Base-by-base conservation (phyloP, 1,140 invertebrate genomes). In the Papilio aristodemus region DNA sequence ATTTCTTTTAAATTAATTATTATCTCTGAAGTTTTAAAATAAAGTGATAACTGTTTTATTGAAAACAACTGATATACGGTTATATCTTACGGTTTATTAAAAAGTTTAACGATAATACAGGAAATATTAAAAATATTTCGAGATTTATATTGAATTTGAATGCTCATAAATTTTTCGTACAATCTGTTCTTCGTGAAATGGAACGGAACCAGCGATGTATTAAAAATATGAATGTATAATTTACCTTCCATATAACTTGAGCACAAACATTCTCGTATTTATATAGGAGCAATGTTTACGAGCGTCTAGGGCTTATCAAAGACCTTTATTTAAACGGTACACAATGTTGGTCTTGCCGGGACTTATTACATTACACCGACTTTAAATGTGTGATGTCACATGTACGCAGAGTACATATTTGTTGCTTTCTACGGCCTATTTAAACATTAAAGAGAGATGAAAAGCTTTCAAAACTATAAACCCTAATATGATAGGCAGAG, bases 221-320 rank as follows among this genome's bases (percentile, higher is more conserved):
- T 13, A 43, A 17, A 13, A 50, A 17, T 14, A 66, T 66, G 7
- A 39, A 32, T 50, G 43, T 14, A 36, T 66, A 50, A 66, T 46
- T 32, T 66, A 7, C 27, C 63, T 66, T n/a, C 0, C 13, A 66
- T 66, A 66, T 50, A 66, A 66, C 63, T 66, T 19, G 22, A 27
- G 41, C 9, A 50, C 63, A 66, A 66, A 66, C 62, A 64, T 43
- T 64, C 62, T 64, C 38, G 37, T 66, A 66, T 66, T 66, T 66
- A 66, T 66, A 66, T 66, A 66, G 63, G 63, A 36, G 41, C 63
- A 66, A 46, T 66, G 63, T 66, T 66, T 66, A 66, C 63, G 63
- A 66, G 41, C 63, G 63, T 66, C 63, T 66, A 66, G 63, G 25
- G 41, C 63, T 66, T 66, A 66, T 66, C 63, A 66, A 50, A 66